Evolutionary conservation across 2,888 invertebrate species (phyloP), one percentile per base, ranked within the genome.

Genomic region (Luperina nickerlii): DNA sequence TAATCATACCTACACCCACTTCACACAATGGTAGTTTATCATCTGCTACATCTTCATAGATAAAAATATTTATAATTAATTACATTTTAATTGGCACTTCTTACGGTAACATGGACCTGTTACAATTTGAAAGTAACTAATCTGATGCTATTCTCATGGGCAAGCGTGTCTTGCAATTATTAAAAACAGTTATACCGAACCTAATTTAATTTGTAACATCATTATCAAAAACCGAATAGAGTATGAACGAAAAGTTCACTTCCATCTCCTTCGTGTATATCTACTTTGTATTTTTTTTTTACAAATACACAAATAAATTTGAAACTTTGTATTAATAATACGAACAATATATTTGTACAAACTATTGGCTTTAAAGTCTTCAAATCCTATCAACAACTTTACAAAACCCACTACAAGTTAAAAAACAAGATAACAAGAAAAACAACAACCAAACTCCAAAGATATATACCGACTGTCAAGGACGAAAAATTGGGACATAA

Each of bases 401-500:
- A 60, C 38, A 65, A 70, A 77, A 74, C n/a, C n/a, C 45, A 63
- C 15, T 67, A 69, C 13, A 79, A 79, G 20, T 15, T 27, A 73
- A 77, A 74, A 27, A 66, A 62, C 20, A 18, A 48, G 74, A 74
- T 51, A 72, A n/a, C 78, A 75, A 84, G 83, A 83, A 78, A 78
- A 79, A 78, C 73, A 82, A 81, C 74, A 85, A 60, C 71, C 73
- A 76, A 83, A 84, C 82, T 72, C 66, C 32, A 66, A 84, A 89
- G 91, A 92, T 89, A 90, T 90, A 92, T 91, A 81, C 79, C 83
- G 81, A 88, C 87, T 91, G 91, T 90, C 90, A 92, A 91, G 90
- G 89, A 91, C 93, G 93, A 95, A 94, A 95, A 95, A 95, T 95
- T 92, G 94, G 92, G 90, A 94, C 93, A 94, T 94, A 94, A 94